Evolutionary conservation across 2,797 vertebrate genomes (phyloP), one percentile per base, ranked within the genome.

Genomic region (Morus bassanus): DNA sequence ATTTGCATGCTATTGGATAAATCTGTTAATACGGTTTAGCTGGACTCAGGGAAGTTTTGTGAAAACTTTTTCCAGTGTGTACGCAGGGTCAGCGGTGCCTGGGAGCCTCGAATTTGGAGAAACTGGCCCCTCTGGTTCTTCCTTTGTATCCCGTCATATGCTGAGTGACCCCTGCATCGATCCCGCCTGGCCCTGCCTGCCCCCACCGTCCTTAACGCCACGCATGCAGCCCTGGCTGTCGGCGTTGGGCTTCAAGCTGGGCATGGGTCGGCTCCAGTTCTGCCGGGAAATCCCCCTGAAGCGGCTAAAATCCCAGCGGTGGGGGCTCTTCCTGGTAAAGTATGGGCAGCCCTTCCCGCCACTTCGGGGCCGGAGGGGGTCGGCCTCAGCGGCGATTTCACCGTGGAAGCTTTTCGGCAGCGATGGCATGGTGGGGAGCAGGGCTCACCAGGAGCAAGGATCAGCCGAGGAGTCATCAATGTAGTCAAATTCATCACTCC

Each of bases 1-100:
- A 97, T 97, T 96, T 96, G 93, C 95, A 96, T 96, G 85, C 96
- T 96, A 96, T 81, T 96, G 96, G 91, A 91, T 96, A 96, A 97
- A 97, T 95, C 95, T 97, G 91, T 85, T 97, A 96, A 96, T 97
- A 94, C 72, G 82, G 85, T 97, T 97, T 96, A 97, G 75, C 88
- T 2, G 31, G 94, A 94, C 90, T 97, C 64, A 30, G 46, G 45
- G 85, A 97, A 97, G 89, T 96, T 95, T 57, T 19, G 33, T 76
- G 70, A 93, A 93, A 96, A 96, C 27, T 93, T 94, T 95, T 91
- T 37, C 67, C 51, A 76, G 27, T 18, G 64, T 0, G 0, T 87
- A 35, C 0, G 0, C 33, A 17, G 83, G 92, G 79, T 94, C 89
- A 96, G 0, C 8, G 1, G 23, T 60, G 50, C 50, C 76, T 65